A percentile compares a stretch with the other conserved stretches of the same genome.
phyloP scores from a whole-genome alignment of 2,888 invertebrate species.

The Gisinianus flammeolus region DNA sequence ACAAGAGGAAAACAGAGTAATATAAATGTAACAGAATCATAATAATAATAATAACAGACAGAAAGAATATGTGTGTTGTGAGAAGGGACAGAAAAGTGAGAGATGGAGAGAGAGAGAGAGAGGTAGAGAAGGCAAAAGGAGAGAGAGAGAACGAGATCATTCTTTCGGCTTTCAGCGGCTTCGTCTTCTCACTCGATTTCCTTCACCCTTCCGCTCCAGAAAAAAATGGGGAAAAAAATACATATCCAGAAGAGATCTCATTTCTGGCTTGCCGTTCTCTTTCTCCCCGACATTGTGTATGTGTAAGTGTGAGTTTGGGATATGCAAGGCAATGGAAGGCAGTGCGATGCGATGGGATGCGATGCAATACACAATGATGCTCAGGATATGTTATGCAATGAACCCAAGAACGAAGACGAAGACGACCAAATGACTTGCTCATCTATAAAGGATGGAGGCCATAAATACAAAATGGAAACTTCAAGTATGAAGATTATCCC shows the following conservation, averaged over 20 bases:
- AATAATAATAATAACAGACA: conserved; percentile 12
- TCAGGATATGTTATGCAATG: conserved; percentile 20
- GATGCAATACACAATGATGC: neutral
- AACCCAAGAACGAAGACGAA: conserved; percentile 10
- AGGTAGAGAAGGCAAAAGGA: conserved; percentile 6
- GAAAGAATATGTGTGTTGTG: neutral
- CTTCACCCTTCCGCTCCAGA: conserved; percentile 14
- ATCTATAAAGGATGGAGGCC: conserved; percentile 52
- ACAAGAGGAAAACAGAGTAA: neutral
- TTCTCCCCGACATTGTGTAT: neutral
- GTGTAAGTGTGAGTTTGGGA: too few relatives aligned
- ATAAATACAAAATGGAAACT: conserved; percentile 55
- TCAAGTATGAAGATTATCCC: conserved; percentile 51
- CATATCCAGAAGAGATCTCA: conserved; percentile 16
- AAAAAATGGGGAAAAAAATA: neutral
- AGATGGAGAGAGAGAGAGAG: neutral
- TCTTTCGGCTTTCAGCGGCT: conserved; percentile 35
- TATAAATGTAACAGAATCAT: neutral
- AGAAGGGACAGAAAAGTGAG: neutral
- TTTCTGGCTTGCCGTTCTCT: conserved; percentile 13
- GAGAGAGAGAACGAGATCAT: conserved; percentile 18
- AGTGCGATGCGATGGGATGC: neutral
- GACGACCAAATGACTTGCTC: conserved; percentile 44
- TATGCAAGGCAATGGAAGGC: neutral
- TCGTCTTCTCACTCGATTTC: conserved; percentile 29